phyloP scores from a whole-genome alignment of 2,888 invertebrate species.

The Apoda limacodes region DNA sequence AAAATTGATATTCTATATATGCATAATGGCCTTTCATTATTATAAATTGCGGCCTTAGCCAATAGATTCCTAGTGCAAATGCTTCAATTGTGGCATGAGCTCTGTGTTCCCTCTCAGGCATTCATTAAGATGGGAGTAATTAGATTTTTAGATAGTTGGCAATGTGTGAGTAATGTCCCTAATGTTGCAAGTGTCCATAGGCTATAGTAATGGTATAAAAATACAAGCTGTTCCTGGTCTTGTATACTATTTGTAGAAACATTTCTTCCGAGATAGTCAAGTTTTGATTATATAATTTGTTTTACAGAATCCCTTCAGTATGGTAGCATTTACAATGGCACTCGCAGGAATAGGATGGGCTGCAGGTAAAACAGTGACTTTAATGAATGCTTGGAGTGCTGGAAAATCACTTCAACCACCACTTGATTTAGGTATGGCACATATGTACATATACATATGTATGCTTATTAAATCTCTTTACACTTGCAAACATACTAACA shows the following conservation, averaged over 20 bases:
- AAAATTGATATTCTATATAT: too few species aligned
- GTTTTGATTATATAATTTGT: constrained; percentile 5
- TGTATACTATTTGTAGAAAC: background rate
- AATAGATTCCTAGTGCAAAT: too few species aligned
- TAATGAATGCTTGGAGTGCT: constrained; percentile 48
- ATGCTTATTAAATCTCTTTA: constrained; percentile 7
- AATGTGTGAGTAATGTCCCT: too few species aligned
- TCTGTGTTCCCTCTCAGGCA: too few species aligned
- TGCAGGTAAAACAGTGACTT: constrained; percentile 66
- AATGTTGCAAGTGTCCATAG: background rate
- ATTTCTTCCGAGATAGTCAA: too few species aligned
- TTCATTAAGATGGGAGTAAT: too few species aligned
- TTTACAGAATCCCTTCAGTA: constrained; percentile 77
- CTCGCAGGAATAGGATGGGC: constrained; percentile 76
- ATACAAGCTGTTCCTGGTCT: background rate
- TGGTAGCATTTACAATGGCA: constrained; percentile 76
- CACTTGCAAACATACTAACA: background rate
- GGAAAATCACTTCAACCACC: constrained; percentile 57
- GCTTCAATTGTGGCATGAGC: too few species aligned
- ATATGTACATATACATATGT: too few species aligned
- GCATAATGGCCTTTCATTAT: too few species aligned
- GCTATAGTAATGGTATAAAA: background rate
- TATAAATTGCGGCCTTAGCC: too few species aligned
- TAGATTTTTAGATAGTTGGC: too few species aligned
- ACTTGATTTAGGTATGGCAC: constrained; percentile 52